Evolutionary conservation across 2,113 vertebrate species (phyloP), one percentile per base, ranked within the genome.

Genomic region (Catagonus wagneri): DNA sequence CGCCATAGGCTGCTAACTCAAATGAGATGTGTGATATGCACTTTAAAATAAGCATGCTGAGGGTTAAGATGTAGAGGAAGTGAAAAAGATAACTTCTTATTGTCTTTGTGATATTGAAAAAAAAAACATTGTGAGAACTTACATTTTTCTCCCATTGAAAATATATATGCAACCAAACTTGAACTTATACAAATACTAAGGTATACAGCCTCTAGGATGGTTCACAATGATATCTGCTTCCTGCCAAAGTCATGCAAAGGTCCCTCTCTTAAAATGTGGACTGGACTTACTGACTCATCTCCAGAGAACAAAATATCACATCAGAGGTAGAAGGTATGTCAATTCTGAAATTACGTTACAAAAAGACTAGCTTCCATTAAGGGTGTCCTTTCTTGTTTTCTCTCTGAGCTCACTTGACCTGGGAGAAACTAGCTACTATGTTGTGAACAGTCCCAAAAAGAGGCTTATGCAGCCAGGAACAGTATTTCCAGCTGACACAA

Each of bases 321-420:
- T 13, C 86, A 63, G 25, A 69, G 7, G 32, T 14, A 2, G 17
- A 4, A 65, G 3, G 6, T 17, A 65, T 29, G 22, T 63, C 6
- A n/a, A 14, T 65, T 89, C 79, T 89, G 29, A 95, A 85, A 95
- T 34, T 44, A 90, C 17, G 12, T 27, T 61, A 13, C 22, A 10
- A 61, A 76, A 87, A 81, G 22, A 61, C 5, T 8, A 7, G 3
- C 3, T 68, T 87, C 27, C 12, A 23, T 8, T 2, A 39, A 17
- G 8, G 15, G 22, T 56, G 19, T 60, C 9, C 1, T 65, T 83
- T 74, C 34, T 36, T 34, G 2, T 68, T 92, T 71, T 66, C 25
- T 68, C 36, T 81, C 2, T 72, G 25, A 32, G 11, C 6, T 44
- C 14, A 22, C 36, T 44, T 58, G 6, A 74, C 44, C n/a, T 65